Percentiles rank a stretch among this genome's conserved stretches.
These are phyloP conservation scores for Drosophila parabipectinata DNA, from an alignment of 1,140 invertebrate genomes.

Conservation along the genomic window DNA sequence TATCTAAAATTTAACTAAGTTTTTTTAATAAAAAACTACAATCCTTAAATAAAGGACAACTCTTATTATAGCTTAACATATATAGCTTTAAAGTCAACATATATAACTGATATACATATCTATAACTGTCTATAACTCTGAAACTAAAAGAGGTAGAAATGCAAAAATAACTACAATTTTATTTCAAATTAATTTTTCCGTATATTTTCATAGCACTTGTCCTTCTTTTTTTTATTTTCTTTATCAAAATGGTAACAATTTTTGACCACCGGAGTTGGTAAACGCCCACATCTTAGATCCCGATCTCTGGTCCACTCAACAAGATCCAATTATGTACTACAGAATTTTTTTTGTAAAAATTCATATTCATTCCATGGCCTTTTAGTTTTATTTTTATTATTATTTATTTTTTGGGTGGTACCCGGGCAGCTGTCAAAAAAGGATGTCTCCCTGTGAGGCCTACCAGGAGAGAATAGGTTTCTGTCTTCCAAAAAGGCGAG, in stretches of 20 bases:
- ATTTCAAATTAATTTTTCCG: too few species aligned
- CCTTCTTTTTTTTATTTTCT: neutral
- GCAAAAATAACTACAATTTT: too few species aligned
- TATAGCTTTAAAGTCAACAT: too few species aligned
- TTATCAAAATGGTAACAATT: neutral
- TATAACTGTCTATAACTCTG: too few species aligned
- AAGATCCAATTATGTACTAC: constrained; percentile 68
- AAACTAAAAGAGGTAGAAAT: too few species aligned
- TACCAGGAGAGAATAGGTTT: neutral
- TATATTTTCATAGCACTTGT: neutral
- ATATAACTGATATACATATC: too few species aligned
- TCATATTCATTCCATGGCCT: constrained; percentile 37
- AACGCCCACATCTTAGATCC: constrained; percentile 8
- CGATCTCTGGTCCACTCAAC: constrained; percentile 31
- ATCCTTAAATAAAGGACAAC: too few species aligned
- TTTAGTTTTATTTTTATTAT: neutral
- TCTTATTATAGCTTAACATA: too few species aligned
- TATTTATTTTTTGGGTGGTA: neutral
- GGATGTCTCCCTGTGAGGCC: neutral
- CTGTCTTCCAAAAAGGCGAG: too few species aligned
- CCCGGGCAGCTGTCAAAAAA: neutral
- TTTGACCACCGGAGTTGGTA: constrained; percentile 20
- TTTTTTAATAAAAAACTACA: too few species aligned
- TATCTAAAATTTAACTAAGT: too few species aligned
- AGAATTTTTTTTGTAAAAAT: constrained; percentile 66